Conservation (phyloP, 2,888 invertebrate genomes). For the Cheilosia impressa region DNA sequence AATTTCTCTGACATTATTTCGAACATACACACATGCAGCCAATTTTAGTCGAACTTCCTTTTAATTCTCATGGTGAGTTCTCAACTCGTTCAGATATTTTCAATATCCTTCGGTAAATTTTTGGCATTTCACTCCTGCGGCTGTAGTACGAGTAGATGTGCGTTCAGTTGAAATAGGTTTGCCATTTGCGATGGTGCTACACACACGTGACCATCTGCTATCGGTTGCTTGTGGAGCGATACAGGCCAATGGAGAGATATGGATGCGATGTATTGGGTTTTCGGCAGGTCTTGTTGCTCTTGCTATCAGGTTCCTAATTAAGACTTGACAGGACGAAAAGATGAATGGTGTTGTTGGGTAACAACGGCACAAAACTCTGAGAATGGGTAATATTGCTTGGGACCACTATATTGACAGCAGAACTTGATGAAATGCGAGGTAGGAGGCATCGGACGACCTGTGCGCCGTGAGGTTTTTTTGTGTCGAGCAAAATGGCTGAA, state of each 20-base stretch:
- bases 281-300: not conserved
- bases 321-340: slow-evolving; percentile 41
- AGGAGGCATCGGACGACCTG: slow-evolving; percentile 5
- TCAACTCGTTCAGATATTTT: slow-evolving; percentile 41
- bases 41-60: slow-evolving; percentile 10
- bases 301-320: slow-evolving; percentile 27
- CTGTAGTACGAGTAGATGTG: not conserved
- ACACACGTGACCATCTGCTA: slow-evolving; percentile 14
- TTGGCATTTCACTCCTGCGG: slow-evolving; percentile 30
- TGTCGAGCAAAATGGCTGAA: not conserved
- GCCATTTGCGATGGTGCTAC: not conserved
- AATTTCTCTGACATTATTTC: slow-evolving; percentile 53
- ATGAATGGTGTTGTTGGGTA: slow-evolving; percentile 25
- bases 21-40: not conserved
- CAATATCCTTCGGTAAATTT: slow-evolving; percentile 34
- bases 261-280: slow-evolving; percentile 1
- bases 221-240: not conserved
- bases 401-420: slow-evolving; percentile 13
- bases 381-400: not conserved
- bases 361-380: not conserved
- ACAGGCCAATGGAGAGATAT: not conserved
- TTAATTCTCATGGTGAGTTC: slow-evolving; percentile 43
- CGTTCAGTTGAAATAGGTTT: slow-evolving; percentile 15
- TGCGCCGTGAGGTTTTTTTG: not conserved
- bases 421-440: slow-evolving; percentile 12